Percentiles rank a stretch among this genome's conserved stretches.
Evolutionary conservation across 2,113 vertebrate genomes (phyloP).

Genomic region (Xerus inauris): DNA sequence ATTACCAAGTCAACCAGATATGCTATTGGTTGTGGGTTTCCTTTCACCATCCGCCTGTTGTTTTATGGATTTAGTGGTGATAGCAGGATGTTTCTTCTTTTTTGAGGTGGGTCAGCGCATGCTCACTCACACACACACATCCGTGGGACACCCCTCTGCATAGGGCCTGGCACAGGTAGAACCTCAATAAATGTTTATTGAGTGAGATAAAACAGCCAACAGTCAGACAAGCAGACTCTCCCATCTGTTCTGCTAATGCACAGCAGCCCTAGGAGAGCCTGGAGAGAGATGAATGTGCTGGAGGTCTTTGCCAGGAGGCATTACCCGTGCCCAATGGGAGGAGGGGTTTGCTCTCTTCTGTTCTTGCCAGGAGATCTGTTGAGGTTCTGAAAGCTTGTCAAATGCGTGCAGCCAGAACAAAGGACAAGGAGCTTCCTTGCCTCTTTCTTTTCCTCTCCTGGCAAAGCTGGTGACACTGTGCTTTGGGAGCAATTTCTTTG

Average conservation of each 20-base stretch:
- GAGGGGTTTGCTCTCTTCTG: background rate
- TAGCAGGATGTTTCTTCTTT: background rate
- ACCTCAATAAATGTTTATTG: constrained; percentile 74
- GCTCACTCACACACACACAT: no score
- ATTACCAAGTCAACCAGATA: background rate
- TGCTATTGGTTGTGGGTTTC: background rate
- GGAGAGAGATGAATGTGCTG: constrained; percentile 60
- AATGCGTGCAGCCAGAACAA: constrained; percentile 50
- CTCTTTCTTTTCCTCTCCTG: background rate
- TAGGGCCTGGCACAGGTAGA: constrained; percentile 58
- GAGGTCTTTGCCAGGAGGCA: constrained; percentile 65
- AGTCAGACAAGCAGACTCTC: constrained; percentile 61
- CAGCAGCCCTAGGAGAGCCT: constrained; percentile 52
- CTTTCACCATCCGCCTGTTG: background rate
- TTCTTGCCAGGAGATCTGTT: constrained; percentile 46
- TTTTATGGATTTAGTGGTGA: background rate
- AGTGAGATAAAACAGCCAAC: constrained; percentile 67
- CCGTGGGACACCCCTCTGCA: background rate
- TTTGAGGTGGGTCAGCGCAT: background rate
- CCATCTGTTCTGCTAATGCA: constrained; percentile 72
- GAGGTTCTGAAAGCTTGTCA: constrained; percentile 10
- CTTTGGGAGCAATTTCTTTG: background rate
- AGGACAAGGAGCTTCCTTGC: background rate
- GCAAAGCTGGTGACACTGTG: background rate
- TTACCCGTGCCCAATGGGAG: background rate